Evolutionary conservation across 92 coral and sea anemone genomes (phyloP).

Genomic region (Epizoanthus scotinus): DNA sequence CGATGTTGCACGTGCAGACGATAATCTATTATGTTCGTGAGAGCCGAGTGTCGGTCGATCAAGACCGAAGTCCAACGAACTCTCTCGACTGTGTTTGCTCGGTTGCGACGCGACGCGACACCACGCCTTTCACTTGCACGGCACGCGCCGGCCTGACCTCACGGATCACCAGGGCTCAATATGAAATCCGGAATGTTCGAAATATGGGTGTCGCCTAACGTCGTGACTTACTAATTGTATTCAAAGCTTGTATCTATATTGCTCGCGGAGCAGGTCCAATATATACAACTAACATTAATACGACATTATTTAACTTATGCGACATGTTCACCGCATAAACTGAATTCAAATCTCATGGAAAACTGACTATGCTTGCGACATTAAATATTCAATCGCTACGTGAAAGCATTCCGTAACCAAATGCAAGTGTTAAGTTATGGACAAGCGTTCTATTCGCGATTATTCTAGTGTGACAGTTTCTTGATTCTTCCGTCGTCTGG

Average conservation of each 20-base stretch:
- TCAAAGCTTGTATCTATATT: background rate
- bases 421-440: background rate
- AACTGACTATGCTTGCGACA: background rate
- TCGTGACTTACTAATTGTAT: conserved; percentile 21
- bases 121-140: background rate
- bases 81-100: conserved; percentile 12
- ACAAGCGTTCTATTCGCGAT: background rate
- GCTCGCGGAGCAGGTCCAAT: background rate
- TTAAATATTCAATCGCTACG: background rate
- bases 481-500: background rate
- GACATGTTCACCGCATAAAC: background rate
- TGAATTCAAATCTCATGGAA: background rate
- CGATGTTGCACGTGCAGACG: background rate
- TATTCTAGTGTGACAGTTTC: conserved; percentile 10
- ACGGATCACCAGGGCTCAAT: background rate
- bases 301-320: background rate
- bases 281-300: background rate
- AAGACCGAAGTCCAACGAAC: conserved; percentile 1
- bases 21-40: background rate
- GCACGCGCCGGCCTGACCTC: conserved; percentile 11
- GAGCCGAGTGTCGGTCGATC: too few species aligned
- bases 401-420: background rate
- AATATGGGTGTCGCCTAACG: conserved; percentile 24
- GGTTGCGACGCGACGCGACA: conserved; percentile 22
- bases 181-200: conserved; percentile 6